These are phyloP conservation scores for Gymnarchus niloticus DNA, from an alignment of 2,113 vertebrate species.

Conservation along the genomic window DNA sequence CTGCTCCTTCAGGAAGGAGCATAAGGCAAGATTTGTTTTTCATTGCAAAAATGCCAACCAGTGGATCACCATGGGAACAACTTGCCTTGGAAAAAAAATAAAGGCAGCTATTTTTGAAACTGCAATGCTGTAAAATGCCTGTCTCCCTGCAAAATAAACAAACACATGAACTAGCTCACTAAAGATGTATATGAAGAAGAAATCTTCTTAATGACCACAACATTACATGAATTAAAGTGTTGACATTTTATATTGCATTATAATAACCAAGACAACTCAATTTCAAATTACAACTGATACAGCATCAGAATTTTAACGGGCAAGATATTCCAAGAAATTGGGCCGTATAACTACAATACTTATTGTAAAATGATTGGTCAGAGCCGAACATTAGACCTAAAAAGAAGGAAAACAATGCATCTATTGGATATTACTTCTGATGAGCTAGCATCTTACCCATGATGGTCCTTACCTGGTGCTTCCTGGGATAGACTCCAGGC, in stretches of 20 bases:
- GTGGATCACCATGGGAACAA: constrained; percentile 29
- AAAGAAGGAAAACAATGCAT: background rate
- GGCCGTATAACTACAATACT: background rate
- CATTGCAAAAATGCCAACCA: constrained; percentile 24
- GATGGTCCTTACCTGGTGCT: no score
- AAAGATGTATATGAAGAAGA: background rate
- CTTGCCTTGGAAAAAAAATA: constrained; percentile 28
- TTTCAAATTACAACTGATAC: background rate
- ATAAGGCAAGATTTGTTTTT: constrained; percentile 22
- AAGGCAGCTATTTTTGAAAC: constrained; percentile 29
- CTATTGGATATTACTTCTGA: no score
- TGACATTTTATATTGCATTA: background rate
- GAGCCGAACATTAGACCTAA: background rate
- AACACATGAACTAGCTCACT: constrained; percentile 2
- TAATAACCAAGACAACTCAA: background rate
- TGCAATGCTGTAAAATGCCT: constrained; percentile 6
- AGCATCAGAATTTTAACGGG: background rate
- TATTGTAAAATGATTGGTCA: background rate
- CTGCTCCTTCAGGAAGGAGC: constrained; percentile 13
- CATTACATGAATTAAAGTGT: background rate
- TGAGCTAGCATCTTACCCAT: no score
- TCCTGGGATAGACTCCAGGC: background rate
- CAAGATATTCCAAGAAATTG: background rate
- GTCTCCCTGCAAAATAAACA: constrained; percentile 21
- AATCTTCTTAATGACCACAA: background rate